Base-by-base conservation (phyloP, 2,888 invertebrate species). In the Parascotia fuliginaria region DNA sequence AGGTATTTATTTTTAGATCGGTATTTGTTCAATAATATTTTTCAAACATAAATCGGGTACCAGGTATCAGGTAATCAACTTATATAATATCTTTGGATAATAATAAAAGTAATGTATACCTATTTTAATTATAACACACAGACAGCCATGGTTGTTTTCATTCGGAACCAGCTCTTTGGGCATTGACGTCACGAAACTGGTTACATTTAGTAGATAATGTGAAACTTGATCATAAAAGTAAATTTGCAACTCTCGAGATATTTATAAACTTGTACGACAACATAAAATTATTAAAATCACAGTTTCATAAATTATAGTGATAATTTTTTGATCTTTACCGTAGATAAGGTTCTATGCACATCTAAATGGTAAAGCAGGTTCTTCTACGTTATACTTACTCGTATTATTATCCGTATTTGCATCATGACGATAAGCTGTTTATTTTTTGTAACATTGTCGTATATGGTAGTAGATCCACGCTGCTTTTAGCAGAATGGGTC, bases 141-240 rank as follows among this genome's bases (percentile, higher is more conserved):
- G 51, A n/a, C n/a, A n/a, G 45, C 45, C 46, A 51, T 54, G 53
- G 62, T 31, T 54, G 54, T 70, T 67, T 66, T 59, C 57, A 66
- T 65, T 68, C 43, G 12, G 60, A 77, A 72, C 75, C 66, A 67
- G 72, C 58, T 74, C n/a, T 44, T 52, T 59, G 43, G 42, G 55
- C 52, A 78, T 75, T 78, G 79, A 79, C 79, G 79, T 79, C 75
- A 78, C 3, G 44, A 16, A 66, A 72, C 73, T 44, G 52, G 75
- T 75, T 73, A 24, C 52, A 42, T 51, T 55, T 36, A 55, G 61
- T 62, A 56, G 48, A 68, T 70, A 62, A 64, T 62, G 59, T 64
- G 53, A 63, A 59, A 62, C 59, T 51, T 46, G 53, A 43, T 60
- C 61, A 65, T 60, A 75, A 70, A 71, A 66, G 63, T 60, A 60